A percentile compares a stretch with the other conserved stretches of the same genome.
phyloP scores from a whole-genome alignment of 2,113 vertebrate species.

The Rana temporaria region DNA sequence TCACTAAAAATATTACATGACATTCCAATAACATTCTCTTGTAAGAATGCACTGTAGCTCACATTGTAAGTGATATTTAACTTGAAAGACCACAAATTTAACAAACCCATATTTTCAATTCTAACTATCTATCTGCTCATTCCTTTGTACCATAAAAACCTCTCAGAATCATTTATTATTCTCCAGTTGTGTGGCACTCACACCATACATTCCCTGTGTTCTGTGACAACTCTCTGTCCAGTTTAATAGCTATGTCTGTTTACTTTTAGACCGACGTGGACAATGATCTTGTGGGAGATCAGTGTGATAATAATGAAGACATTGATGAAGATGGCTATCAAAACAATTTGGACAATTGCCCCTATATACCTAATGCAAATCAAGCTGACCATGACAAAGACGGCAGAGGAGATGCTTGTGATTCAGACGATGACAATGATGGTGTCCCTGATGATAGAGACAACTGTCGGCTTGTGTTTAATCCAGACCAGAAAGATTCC shows the following conservation, averaged over 20 bases:
- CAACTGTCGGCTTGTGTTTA: constrained; percentile 92
- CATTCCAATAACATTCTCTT: too few species aligned
- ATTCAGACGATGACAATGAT: constrained; percentile 93
- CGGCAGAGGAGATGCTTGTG: constrained; percentile 93
- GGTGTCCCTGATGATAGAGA: constrained; percentile 93
- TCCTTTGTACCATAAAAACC: too few species aligned
- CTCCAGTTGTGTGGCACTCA: not conserved
- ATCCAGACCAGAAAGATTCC: constrained; percentile 85
- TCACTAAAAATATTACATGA: too few species aligned
- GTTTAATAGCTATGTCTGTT: not conserved
- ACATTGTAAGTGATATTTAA: too few species aligned
- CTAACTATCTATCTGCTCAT: too few species aligned
- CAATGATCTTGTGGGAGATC: constrained; percentile 94
- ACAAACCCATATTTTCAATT: too few species aligned
- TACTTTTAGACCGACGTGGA: constrained; percentile 82
- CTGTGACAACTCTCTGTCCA: not conserved
- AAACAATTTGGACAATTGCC: constrained; percentile 97
- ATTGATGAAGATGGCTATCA: constrained; percentile 97
- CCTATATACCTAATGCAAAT: constrained; percentile 92
- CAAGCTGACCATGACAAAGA: constrained; percentile 96
- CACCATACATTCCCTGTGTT: not conserved
- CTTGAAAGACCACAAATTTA: too few species aligned
- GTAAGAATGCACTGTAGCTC: too few species aligned
- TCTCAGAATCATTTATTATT: not conserved
- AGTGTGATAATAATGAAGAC: constrained; percentile 95